Conservation (phyloP, 2,888 invertebrate species). For the Amiota mariae region DNA sequence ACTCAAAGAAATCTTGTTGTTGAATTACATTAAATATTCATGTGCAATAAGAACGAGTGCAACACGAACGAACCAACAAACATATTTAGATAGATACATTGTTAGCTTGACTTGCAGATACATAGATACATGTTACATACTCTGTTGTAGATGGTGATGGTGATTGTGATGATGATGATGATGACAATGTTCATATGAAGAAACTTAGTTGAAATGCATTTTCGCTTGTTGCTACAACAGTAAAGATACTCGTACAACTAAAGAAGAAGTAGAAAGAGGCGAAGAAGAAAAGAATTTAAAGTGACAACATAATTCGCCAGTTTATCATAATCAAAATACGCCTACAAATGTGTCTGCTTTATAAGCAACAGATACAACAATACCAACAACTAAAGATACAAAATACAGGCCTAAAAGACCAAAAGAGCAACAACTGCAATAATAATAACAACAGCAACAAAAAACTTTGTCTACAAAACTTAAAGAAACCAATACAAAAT, state of each 20-base stretch:
- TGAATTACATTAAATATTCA: neutral
- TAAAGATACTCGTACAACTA: neutral
- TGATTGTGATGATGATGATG: neutral
- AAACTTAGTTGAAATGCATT: neutral
- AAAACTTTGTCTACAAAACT: neutral
- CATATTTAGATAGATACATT: too few species aligned
- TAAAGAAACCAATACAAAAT: neutral
- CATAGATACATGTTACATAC: too few species aligned
- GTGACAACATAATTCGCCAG: constrained; percentile 72
- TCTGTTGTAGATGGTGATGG: neutral
- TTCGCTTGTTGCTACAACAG: constrained; percentile 13
- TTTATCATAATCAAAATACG: constrained; percentile 70
- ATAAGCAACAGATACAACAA: constrained; percentile 10
- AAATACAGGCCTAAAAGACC: constrained; percentile 7
- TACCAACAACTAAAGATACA: neutral
- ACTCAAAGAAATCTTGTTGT: neutral
- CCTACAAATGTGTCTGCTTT: constrained; percentile 48
- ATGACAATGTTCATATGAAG: too few species aligned
- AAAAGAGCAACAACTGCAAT: constrained; percentile 5
- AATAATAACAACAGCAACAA: neutral
- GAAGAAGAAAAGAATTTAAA: constrained; percentile 60
- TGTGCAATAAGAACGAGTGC: neutral
- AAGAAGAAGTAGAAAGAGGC: neutral
- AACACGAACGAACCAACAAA: too few species aligned
- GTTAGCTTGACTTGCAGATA: too few species aligned